A percentile compares a stretch with the other conserved stretches of the same genome.
Conservation (phyloP, 2,113 vertebrate genomes). For the Nesoenas mayeri region DNA sequence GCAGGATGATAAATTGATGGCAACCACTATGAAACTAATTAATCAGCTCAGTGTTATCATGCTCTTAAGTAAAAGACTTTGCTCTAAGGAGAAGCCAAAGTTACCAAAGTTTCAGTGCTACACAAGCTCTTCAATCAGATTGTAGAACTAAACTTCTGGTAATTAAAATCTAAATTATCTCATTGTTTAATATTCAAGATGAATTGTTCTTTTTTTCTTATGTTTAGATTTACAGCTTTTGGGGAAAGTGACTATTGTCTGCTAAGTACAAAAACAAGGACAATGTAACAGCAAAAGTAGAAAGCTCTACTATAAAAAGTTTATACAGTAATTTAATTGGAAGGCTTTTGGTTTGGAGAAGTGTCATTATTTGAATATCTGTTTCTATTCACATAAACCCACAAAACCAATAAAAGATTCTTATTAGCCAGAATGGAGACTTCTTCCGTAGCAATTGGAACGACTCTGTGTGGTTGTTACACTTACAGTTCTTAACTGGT, state of each 20-base stretch:
- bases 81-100: not conserved
- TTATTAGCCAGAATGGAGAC: not conserved
- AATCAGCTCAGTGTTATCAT: not conserved
- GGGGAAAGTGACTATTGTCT: not conserved
- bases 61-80: not conserved
- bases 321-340: not conserved
- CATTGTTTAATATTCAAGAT: not conserved
- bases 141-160: not conserved
- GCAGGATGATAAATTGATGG: not conserved
- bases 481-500: not conserved
- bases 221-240: not conserved
- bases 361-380: not conserved
- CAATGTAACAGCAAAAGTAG: not conserved
- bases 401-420: not conserved
- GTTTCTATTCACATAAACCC: not conserved
- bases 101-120: not conserved
- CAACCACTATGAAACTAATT: not conserved
- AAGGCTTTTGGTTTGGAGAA: not conserved
- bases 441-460: not conserved
- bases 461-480: not conserved
- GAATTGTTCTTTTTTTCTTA: not conserved
- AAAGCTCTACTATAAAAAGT: not conserved
- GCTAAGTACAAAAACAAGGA: not conserved
- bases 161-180: not conserved
- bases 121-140: not conserved